Percentiles rank a stretch among this genome's conserved stretches.
These are phyloP conservation scores for Onychostoma macrolepis DNA, from an alignment of 2,113 vertebrate genomes.

Conservation along the genomic window DNA sequence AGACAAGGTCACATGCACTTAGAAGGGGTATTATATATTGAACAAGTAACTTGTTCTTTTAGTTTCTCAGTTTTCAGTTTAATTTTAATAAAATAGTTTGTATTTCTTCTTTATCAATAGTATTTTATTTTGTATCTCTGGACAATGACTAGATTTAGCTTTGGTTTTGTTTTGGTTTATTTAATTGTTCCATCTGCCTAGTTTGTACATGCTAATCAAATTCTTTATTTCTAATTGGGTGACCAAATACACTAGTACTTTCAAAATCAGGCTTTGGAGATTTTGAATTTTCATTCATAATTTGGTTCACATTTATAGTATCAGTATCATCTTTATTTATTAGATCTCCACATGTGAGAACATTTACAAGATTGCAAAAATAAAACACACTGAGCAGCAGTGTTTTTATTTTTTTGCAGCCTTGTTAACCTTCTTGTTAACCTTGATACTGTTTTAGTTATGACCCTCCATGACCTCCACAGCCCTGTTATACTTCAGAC, in stretches of 20 bases:
- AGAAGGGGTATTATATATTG: neutral
- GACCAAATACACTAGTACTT: neutral
- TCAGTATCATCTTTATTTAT: neutral
- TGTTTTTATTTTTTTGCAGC: neutral
- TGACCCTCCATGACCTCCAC: neutral
- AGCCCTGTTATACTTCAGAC: neutral
- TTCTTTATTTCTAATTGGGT: neutral
- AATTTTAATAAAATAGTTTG: neutral
- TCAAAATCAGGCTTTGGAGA: neutral
- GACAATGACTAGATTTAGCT: neutral
- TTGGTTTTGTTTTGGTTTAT: neutral
- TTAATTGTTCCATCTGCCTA: neutral
- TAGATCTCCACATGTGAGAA: neutral
- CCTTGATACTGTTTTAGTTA: slow-evolving; percentile 12
- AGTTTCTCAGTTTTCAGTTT: neutral
- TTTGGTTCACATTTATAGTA: neutral
- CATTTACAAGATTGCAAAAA: neutral
- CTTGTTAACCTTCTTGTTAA: slow-evolving; percentile 24
- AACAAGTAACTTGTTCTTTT: neutral
- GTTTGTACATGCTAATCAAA: no score
- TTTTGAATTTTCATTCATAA: neutral
- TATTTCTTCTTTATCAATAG: neutral
- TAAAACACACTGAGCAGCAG: neutral
- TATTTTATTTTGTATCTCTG: neutral
- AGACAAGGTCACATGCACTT: neutral